Evolutionary conservation across 2,113 vertebrate genomes (phyloP).

Genomic region (Microcebus lehilahytsara): DNA sequence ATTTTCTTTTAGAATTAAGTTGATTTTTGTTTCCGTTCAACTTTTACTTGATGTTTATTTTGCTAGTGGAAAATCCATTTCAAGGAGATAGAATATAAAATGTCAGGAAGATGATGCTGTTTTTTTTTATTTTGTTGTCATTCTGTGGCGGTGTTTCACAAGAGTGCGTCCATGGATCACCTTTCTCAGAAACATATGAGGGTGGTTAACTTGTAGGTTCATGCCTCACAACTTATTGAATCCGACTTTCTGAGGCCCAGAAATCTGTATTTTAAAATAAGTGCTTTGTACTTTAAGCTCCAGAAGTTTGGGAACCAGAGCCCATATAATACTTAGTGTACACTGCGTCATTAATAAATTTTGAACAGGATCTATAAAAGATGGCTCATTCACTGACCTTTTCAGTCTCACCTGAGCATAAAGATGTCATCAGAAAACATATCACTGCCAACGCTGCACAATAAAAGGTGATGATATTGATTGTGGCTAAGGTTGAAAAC

Average conservation of each 20-base stretch:
- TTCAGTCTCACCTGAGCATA: neutral
- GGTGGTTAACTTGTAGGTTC: neutral
- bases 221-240: neutral
- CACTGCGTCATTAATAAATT: neutral
- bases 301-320: neutral
- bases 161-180: neutral
- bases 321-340: neutral
- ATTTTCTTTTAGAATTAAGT: constrained; percentile 7
- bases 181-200: neutral
- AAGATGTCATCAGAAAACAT: neutral
- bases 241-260: neutral
- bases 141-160: neutral
- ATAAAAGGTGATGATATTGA: constrained; percentile 6
- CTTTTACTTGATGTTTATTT: neutral
- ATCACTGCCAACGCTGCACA: neutral
- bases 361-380: neutral
- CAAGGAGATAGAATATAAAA: neutral
- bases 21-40: neutral
- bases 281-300: neutral
- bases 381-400: constrained; percentile 1
- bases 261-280: neutral
- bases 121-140: neutral
- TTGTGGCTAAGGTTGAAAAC: neutral
- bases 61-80: neutral
- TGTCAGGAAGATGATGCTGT: neutral